Evolutionary conservation across 2,113 vertebrate genomes (phyloP).

Genomic region (Salvator merianae): DNA sequence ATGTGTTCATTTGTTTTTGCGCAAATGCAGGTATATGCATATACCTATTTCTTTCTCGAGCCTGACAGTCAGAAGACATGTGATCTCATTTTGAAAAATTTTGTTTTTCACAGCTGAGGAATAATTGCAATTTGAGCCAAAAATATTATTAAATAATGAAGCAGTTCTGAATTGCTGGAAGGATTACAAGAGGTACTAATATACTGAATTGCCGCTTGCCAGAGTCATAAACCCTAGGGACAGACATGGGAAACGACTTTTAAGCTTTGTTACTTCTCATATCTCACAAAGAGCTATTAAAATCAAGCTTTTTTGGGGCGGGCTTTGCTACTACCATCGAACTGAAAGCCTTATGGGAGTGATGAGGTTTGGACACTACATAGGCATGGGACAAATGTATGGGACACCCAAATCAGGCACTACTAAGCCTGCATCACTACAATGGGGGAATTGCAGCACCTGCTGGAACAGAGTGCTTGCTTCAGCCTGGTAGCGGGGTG

Average conservation of each 20-base stretch:
- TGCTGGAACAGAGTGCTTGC: no score
- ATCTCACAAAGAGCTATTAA: slow-evolving; percentile 1
- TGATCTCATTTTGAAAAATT: not conserved
- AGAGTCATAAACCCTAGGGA: rapidly evolving
- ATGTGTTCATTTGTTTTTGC: not conserved
- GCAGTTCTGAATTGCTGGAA: slow-evolving; percentile 23
- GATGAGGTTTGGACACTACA: no score
- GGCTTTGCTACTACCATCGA: no score
- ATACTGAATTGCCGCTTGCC: not conserved
- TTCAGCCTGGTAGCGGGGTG: no score
- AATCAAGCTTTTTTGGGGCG: not conserved
- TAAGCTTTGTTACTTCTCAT: not conserved
- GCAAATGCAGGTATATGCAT: no score
- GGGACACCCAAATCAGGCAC: not conserved
- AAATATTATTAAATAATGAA: slow-evolving; percentile 35
- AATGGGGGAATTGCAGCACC: no score
- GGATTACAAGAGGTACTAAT: slow-evolving; percentile 35
- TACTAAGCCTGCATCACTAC: no score
- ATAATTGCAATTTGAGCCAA: not conserved
- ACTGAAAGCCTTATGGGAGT: no score
- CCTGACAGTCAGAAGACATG: not conserved
- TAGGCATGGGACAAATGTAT: not conserved
- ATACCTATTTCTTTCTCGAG: not conserved
- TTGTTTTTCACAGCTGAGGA: slow-evolving; percentile 13
- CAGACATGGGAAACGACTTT: slow-evolving; percentile 5